Conservation (phyloP, 2,797 vertebrate genomes). For the Bufotes viridis region DNA sequence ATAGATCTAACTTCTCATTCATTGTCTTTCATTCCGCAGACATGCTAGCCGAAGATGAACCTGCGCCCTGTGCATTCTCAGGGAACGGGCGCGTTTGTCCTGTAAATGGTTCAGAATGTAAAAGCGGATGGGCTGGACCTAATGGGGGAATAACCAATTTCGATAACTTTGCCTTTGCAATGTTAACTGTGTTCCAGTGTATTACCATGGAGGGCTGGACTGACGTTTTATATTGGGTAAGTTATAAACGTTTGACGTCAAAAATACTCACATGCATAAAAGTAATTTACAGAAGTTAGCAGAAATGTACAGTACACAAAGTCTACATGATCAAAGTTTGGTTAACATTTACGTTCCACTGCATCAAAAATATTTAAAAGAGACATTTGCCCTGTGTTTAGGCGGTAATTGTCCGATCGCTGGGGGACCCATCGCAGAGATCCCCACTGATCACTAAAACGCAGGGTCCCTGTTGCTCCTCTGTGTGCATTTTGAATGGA, state of each 20-base stretch:
- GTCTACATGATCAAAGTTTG: no score
- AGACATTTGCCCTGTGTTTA: no score
- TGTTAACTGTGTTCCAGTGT: slow-evolving; percentile 99
- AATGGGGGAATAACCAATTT: slow-evolving; percentile 98
- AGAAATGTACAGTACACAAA: neutral
- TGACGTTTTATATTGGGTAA: slow-evolving; percentile 98
- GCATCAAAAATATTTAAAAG: no score
- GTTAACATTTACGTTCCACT: no score
- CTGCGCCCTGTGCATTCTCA: slow-evolving; percentile 95
- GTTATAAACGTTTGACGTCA: slow-evolving; percentile 59
- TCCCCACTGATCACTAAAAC: no score
- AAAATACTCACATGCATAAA: neutral
- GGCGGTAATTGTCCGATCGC: no score
- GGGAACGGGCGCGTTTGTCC: slow-evolving; percentile 92
- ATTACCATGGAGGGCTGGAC: slow-evolving; percentile 99
- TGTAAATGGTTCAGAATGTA: slow-evolving; percentile 90
- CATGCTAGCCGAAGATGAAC: slow-evolving; percentile 88
- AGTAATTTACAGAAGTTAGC: neutral
- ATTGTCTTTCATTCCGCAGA: slow-evolving; percentile 71
- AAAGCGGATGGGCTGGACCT: slow-evolving; percentile 94
- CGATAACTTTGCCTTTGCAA: slow-evolving; percentile 98
- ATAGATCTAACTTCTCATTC: neutral
- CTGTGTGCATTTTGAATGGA: no score
- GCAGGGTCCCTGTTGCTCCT: no score
- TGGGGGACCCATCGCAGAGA: no score